phyloP scores from a whole-genome alignment of 2,797 vertebrate genomes.

The Liasis olivaceus region DNA sequence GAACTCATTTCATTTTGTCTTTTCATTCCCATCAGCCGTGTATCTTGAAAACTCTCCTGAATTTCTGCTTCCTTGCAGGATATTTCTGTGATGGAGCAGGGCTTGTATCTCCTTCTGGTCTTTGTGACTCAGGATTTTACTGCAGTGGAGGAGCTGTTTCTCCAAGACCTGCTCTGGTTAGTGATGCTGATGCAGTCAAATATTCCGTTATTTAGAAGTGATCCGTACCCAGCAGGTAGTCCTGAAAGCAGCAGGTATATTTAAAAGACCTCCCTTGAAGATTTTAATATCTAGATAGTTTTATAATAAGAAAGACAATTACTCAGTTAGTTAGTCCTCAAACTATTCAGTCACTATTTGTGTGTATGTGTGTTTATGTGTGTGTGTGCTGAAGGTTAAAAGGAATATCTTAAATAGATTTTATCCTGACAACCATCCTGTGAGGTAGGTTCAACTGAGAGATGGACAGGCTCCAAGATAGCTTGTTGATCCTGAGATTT shows the following conservation, averaged over 20 bases:
- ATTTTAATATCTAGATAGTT: background rate
- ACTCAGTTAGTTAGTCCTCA: background rate
- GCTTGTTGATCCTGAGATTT: background rate
- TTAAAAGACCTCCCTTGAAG: background rate
- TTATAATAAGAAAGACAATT: background rate
- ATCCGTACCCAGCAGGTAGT: background rate
- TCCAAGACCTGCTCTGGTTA: conserved; percentile 59
- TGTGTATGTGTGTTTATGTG: no score
- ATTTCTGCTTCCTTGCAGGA: conserved; percentile 68
- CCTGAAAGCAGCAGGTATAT: background rate
- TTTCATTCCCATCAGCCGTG: rapidly evolving
- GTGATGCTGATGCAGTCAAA: background rate
- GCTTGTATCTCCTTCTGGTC: conserved; percentile 52
- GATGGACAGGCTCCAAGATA: background rate
- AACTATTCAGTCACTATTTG: no score
- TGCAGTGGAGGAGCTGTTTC: conserved; percentile 61
- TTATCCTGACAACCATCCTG: background rate
- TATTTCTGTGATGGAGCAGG: conserved; percentile 83
- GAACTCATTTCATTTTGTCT: background rate
- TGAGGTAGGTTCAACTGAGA: background rate
- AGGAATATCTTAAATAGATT: background rate
- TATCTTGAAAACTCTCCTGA: background rate
- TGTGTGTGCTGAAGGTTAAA: no score
- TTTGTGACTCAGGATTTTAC: conserved; percentile 68
- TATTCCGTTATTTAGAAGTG: background rate